Base-by-base conservation (phyloP, 2,113 vertebrate genomes). In the Podarcis muralis region DNA sequence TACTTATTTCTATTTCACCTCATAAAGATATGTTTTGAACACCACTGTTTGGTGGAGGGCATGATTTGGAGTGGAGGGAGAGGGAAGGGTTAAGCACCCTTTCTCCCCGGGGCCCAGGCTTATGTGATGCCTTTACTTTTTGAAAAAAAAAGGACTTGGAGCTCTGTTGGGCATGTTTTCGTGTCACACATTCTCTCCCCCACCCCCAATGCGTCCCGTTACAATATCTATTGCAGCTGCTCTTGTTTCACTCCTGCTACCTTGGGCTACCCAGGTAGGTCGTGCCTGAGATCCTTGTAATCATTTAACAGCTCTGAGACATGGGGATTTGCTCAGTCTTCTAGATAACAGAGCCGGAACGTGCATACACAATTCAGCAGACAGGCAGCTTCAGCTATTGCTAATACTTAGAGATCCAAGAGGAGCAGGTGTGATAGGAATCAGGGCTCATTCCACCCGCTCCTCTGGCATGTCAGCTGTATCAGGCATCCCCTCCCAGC, bases 21-120 rank as follows among this genome's bases (percentile, higher is more conserved):
- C 75, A 27, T 23, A 77, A n/a, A 48, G 20, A 77, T 12, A 77
- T 8, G 74, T 76, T 76, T 76, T 40, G 74, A 76, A 40, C 35
- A 35, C 35, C 16, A 4, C 27, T 25, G 59, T 16, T 80, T 18
- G 53, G 48, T 2, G 22, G 25, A 25, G 12, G 35, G 48, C 6
- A 48, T 53, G 43, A 57, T 82, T 43, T 30, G 22, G 23, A 27
- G 65, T 22, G 16, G 35, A 1, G 23, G 27, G 3, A n/a, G 30
- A 13, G 3, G 27, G 16, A 79, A 57, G 43, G 43, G 11, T 30
- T 2, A 13, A 48, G 22, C 40, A 30, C 3, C 40, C 23, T 25
- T 68, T n/a, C 48, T n/a, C 6, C 40, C 77, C 3, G 27, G 7
- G 27, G 25, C 4, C 43, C 3, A 6, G 0, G 0, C 27, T n/a